phyloP scores from a whole-genome alignment of 2,888 invertebrate genomes.

The Leptura quadrifasciata region DNA sequence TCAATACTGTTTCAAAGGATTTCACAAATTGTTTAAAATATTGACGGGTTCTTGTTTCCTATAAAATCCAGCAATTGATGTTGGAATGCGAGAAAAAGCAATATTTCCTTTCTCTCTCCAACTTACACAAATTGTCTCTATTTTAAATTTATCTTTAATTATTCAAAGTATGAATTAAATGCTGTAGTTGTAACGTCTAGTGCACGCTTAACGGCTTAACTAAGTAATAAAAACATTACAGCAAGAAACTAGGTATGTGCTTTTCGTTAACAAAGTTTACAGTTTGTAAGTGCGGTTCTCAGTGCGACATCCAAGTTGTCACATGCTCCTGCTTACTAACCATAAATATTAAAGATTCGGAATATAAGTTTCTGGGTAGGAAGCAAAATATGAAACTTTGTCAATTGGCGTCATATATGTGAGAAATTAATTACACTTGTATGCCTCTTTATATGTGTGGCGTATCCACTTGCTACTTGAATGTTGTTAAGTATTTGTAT shows the following conservation, averaged over 20 bases:
- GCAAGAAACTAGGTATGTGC: slow-evolving; percentile 32
- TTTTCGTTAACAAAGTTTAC: slow-evolving; percentile 27
- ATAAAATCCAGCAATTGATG: too few species aligned
- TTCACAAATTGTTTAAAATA: too few species aligned
- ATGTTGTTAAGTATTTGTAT: too few species aligned
- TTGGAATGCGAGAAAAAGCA: too few species aligned
- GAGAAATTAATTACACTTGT: neutral
- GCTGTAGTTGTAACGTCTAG: slow-evolving; percentile 12
- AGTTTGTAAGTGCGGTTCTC: slow-evolving; percentile 30
- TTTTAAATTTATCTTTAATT: slow-evolving; percentile 10
- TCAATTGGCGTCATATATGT: neutral
- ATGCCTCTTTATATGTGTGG: too few species aligned
- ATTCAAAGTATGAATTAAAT: slow-evolving; percentile 14
- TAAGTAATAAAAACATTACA: slow-evolving; percentile 19
- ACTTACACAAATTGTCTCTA: neutral
- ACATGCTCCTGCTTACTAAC: slow-evolving; percentile 30
- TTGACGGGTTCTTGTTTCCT: too few species aligned
- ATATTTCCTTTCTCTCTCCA: too few species aligned
- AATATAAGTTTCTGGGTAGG: neutral
- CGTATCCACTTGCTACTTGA: too few species aligned
- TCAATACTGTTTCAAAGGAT: too few species aligned
- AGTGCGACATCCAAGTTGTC: slow-evolving; percentile 27
- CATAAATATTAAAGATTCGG: slow-evolving; percentile 43
- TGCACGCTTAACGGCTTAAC: slow-evolving; percentile 22
- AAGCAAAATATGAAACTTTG: slow-evolving; percentile 3